phyloP scores from a whole-genome alignment of 2,797 vertebrate genomes.

The Chelmon rostratus region DNA sequence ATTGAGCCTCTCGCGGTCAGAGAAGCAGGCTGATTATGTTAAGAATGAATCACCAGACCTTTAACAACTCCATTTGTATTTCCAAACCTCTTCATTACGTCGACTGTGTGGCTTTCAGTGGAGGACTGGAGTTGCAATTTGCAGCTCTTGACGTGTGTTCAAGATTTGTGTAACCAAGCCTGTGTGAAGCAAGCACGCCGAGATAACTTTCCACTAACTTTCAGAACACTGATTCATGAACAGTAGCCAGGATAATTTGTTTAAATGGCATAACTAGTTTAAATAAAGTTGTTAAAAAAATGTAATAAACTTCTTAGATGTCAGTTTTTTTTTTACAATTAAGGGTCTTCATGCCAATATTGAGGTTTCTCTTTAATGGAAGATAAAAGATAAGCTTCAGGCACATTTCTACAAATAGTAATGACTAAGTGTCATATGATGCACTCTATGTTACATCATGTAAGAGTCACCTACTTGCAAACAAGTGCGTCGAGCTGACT shows the following conservation, averaged over 20 bases:
- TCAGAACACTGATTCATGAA: not conserved
- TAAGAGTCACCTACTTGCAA: slow-evolving; percentile 2
- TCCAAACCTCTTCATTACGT: slow-evolving; percentile 4
- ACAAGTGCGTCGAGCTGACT: slow-evolving; percentile 16
- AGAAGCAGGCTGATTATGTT: not conserved
- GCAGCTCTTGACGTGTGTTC: not conserved
- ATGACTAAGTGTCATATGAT: slow-evolving; percentile 28
- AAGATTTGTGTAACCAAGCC: slow-evolving; percentile 16
- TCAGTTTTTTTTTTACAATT: not conserved
- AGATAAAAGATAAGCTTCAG: not conserved
- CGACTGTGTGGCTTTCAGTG: slow-evolving; percentile 1
- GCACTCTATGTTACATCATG: slow-evolving; percentile 22
- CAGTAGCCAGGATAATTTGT: not conserved
- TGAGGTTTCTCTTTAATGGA: not conserved
- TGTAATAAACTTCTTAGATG: not conserved
- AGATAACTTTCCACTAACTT: not conserved
- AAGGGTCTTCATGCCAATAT: not conserved
- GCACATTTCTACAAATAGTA: slow-evolving; percentile 7
- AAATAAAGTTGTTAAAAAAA: not conserved
- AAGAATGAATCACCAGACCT: not conserved
- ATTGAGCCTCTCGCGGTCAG: not conserved
- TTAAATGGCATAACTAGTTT: not conserved
- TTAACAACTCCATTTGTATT: not conserved
- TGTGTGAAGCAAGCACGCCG: not conserved
- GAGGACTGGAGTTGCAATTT: slow-evolving; percentile 18